Conservation (phyloP, 2,888 invertebrate species). For the Hypsopygia costalis region DNA sequence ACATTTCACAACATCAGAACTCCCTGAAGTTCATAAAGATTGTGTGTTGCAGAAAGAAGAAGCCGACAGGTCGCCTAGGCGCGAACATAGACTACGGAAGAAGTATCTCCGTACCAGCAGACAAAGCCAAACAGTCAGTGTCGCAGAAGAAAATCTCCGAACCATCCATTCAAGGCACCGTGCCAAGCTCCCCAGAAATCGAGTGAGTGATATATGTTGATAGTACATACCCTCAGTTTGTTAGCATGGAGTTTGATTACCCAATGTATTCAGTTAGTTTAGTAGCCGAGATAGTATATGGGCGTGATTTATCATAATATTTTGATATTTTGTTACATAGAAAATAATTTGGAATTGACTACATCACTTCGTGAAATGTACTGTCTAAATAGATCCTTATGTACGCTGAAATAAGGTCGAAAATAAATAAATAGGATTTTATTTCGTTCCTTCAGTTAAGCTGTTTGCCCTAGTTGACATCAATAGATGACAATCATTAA, state of each 20-base stretch:
- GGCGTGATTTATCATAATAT: background rate
- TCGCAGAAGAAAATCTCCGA: constrained; percentile 75
- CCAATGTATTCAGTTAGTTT: constrained; percentile 20
- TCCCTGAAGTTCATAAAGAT: too few relatives aligned
- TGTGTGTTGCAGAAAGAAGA: constrained; percentile 84
- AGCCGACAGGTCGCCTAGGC: constrained; percentile 81
- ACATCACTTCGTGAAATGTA: too few relatives aligned
- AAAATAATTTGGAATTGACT: too few relatives aligned
- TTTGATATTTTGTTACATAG: too few relatives aligned
- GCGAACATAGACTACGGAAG: constrained; percentile 88
- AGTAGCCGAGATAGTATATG: constrained; percentile 1
- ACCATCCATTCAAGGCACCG: constrained; percentile 77
- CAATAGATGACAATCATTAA: too few relatives aligned
- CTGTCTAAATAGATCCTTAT: too few relatives aligned
- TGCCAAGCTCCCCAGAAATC: constrained; percentile 85
- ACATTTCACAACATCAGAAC: too few relatives aligned
- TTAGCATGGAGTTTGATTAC: constrained; percentile 29
- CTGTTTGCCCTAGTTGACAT: too few relatives aligned
- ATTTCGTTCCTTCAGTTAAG: too few relatives aligned
- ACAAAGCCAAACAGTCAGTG: constrained; percentile 76
- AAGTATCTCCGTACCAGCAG: constrained; percentile 93
- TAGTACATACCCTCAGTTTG: constrained; percentile 14
- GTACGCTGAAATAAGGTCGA: too few relatives aligned
- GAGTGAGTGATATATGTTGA: constrained; percentile 77
- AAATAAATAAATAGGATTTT: too few relatives aligned